These are phyloP conservation scores for Volucella inanis DNA, from an alignment of 2,888 invertebrate species.

Conservation along the genomic window DNA sequence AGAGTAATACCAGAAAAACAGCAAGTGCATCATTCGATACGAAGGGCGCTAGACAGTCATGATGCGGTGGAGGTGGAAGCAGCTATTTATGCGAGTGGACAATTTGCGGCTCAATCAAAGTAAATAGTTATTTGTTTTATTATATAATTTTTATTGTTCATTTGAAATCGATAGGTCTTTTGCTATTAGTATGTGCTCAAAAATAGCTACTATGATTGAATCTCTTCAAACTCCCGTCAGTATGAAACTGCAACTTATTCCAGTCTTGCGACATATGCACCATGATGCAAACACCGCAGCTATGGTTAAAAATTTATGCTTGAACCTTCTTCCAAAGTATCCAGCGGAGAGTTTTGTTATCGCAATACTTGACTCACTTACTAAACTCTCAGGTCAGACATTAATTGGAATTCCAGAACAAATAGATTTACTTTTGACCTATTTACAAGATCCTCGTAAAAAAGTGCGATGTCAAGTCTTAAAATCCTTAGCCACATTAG, in stretches of 20 bases:
- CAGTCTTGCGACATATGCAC: conserved; percentile 96
- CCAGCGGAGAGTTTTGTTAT: conserved; percentile 91
- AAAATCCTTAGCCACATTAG: conserved; percentile 87
- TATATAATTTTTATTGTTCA: not conserved
- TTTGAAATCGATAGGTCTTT: conserved; percentile 87
- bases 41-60: conserved; percentile 95
- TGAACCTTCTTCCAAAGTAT: conserved; percentile 89
- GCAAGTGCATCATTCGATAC: conserved; percentile 97
- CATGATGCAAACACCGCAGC: conserved; percentile 88
- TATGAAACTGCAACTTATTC: conserved; percentile 94
- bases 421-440: conserved; percentile 86
- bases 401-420: conserved; percentile 96
- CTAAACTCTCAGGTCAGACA: conserved; percentile 93
- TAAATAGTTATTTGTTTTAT: conserved; percentile 81
- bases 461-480: conserved; percentile 88
- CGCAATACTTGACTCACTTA: conserved; percentile 93
- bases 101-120: conserved; percentile 97
- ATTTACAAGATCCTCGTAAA: conserved; percentile 88
- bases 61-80: conserved; percentile 98
- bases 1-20: conserved; percentile 96
- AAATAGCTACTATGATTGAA: conserved; percentile 97
- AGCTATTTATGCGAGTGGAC: conserved; percentile 96
- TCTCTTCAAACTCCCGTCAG: conserved; percentile 96
- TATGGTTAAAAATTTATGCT: conserved; percentile 89
- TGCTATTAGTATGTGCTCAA: conserved; percentile 97